Percentiles rank a stretch among this genome's conserved stretches.
phyloP scores from a whole-genome alignment of 1,140 invertebrate genomes.

The Thrips palmi region DNA sequence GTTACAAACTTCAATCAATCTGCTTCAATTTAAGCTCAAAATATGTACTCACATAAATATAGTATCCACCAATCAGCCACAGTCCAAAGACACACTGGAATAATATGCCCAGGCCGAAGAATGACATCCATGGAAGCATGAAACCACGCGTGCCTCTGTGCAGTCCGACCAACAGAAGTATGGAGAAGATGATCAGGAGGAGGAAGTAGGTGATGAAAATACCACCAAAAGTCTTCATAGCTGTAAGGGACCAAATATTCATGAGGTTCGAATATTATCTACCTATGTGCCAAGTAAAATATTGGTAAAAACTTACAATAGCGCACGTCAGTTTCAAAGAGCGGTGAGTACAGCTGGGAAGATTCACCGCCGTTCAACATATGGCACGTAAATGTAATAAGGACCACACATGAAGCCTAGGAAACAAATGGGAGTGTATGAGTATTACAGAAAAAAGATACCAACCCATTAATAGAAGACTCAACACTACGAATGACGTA shows the following conservation, averaged over 20 bases:
- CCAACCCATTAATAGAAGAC: not conserved
- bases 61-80: slow-evolving; percentile 69
- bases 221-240: slow-evolving; percentile 49
- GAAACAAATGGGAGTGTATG: too few species aligned
- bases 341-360: slow-evolving; percentile 64
- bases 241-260: slow-evolving; percentile 28
- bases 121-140: slow-evolving; percentile 61
- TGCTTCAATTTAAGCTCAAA: not conserved
- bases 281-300: not conserved
- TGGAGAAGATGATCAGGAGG: slow-evolving; percentile 39
- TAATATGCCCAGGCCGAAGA: slow-evolving; percentile 44
- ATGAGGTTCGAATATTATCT: slow-evolving; percentile 10
- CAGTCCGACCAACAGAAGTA: slow-evolving; percentile 41
- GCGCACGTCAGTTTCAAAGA: slow-evolving; percentile 71
- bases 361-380: slow-evolving; percentile 69
- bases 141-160: slow-evolving; percentile 47
- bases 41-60: slow-evolving; percentile 60
- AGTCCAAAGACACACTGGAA: slow-evolving; percentile 65
- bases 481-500: not conserved
- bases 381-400: slow-evolving; percentile 54
- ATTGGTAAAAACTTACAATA: slow-evolving; percentile 36
- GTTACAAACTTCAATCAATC: not conserved
- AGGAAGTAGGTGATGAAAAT: slow-evolving; percentile 57
- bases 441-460: slow-evolving; percentile 13
- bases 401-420: slow-evolving; percentile 44